Conservation (phyloP, 2,113 vertebrate genomes). For the Myrmophylax atrothorax region DNA sequence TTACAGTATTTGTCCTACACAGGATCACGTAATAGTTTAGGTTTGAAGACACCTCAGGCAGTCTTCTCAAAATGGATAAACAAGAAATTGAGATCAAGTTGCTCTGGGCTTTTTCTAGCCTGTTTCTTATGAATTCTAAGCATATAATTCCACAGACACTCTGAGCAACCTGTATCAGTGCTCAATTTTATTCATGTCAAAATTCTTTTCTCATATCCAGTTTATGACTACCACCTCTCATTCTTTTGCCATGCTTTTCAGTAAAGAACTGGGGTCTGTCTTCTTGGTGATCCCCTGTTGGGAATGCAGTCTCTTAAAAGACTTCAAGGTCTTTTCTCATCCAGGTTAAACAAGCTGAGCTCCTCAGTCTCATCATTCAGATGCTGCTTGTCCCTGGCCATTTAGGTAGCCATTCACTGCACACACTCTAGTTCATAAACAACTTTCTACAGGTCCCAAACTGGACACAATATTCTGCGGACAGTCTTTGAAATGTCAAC, state of each 20-base stretch:
- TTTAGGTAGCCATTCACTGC: background rate
- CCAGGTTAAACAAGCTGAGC: background rate
- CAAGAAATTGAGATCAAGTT: background rate
- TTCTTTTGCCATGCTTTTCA: background rate
- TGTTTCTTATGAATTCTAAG: background rate
- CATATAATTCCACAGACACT: background rate
- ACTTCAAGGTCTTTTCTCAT: background rate
- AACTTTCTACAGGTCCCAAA: background rate
- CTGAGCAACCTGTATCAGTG: background rate
- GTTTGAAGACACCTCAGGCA: background rate
- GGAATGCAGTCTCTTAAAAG: background rate
- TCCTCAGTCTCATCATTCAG: rapidly evolving
- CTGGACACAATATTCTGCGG: background rate
- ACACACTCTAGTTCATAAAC: background rate
- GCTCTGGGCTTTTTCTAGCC: background rate
- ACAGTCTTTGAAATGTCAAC: background rate
- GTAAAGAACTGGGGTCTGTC: background rate
- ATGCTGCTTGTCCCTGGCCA: background rate
- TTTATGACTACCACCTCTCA: background rate
- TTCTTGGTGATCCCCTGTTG: background rate
- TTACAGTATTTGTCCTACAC: background rate
- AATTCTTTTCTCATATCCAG: background rate
- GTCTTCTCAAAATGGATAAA: background rate
- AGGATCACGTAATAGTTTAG: background rate
- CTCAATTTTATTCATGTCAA: background rate